Evolutionary conservation across 2,113 vertebrate genomes (phyloP).

Genomic region (Ictidomys tridecemlineatus): DNA sequence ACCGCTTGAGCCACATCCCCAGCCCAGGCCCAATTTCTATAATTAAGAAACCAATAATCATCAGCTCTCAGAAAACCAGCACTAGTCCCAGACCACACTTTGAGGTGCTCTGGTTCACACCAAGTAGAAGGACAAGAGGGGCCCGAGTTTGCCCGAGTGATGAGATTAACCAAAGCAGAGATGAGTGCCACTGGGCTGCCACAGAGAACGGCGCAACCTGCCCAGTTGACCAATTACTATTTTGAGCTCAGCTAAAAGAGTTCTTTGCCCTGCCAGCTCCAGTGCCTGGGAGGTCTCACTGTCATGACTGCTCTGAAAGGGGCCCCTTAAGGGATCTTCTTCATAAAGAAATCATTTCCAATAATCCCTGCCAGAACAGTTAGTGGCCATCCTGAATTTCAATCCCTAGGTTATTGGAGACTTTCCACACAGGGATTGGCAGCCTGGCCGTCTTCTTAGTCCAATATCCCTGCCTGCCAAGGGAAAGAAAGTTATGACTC

Average conservation of each 20-base stretch:
- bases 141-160: not conserved
- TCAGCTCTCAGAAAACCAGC: too few species aligned
- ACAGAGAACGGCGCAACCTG: not conserved
- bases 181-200: not conserved
- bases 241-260: not conserved
- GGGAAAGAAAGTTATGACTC: constrained; percentile 56
- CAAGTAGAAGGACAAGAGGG: not conserved
- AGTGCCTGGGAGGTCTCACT: not conserved
- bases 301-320: not conserved
- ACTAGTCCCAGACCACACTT: not conserved
- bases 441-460: constrained; percentile 39
- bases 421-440: not conserved
- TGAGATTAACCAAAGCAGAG: not conserved
- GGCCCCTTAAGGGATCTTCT: not conserved
- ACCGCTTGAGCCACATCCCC: too few species aligned
- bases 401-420: not conserved
- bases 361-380: not conserved
- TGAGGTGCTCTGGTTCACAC: not conserved
- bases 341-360: not conserved
- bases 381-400: constrained; percentile 3
- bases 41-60: too few species aligned
- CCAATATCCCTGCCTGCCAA: constrained; percentile 58
- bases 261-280: not conserved
- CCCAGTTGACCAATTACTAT: not conserved
- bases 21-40: too few species aligned